Evolutionary conservation across 2,113 vertebrate species (phyloP), one percentile per base, ranked within the genome.

Genomic region (Lipophrys pholis): DNA sequence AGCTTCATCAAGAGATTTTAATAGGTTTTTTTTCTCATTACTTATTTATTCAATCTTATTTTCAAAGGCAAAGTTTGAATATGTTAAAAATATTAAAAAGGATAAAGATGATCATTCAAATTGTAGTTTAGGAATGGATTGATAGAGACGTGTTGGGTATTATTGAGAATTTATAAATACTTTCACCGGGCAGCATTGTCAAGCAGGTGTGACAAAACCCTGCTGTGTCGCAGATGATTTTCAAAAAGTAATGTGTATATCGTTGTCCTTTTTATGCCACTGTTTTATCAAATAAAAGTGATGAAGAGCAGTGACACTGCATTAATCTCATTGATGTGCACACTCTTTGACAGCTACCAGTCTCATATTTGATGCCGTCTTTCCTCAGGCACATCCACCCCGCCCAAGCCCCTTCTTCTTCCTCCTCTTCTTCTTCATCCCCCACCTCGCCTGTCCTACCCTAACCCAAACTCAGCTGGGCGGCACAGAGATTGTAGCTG

Each of bases 381-480:
- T 49, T 84, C 50, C 60, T 60, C 53, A 69, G 69, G 81, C 75
- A 58, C 70, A 69, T 3, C 57, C 48, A 76, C 80, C 49, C 66
- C 72, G 54, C 68, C 68, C 54, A 74, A 71, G 70, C 67, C 62
- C 68, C 52, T 30, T 30, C 21, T 30, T 30, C 21, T 4, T 30
- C 21, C 21, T 30, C 21, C 4, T 30, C 21, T 30, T 30, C 70
- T 17, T 60, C 59, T 7, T 21, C 69, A 57, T 40, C 15, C 63
- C 42, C 58, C 51, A 70, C 65, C 75, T 60, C 8, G 7, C 72
- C 78, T 82, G 73, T 82, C 76, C 81, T 80, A 74, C 75, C 73
- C 82, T 87, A 88, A 80, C 82, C 87, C 83, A 88, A 90, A 85
- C 86, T 86, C 91, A 90, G 87, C 89, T 87, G 88, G 90, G 84